Conservation (phyloP, 1,140 invertebrate species). For the Pogonognathellus flavescens region DNA sequence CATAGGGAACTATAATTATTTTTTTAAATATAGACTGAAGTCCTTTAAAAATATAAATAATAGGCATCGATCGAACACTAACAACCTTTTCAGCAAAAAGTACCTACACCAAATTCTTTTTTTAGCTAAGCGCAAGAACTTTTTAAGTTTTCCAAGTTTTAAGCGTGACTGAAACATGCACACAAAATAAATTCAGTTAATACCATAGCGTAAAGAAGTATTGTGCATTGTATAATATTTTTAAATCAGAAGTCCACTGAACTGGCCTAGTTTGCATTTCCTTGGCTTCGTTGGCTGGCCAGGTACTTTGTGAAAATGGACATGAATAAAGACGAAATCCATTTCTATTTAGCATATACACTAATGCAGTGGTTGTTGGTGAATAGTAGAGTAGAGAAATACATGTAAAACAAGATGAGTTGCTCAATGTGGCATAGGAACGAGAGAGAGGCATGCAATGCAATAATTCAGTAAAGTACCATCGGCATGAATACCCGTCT, state of each 20-base stretch:
- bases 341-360: not conserved
- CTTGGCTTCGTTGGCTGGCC: conserved; percentile 18
- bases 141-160: too few relatives aligned
- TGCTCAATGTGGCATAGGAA: conserved; percentile 12
- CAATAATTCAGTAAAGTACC: not conserved
- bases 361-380: not conserved
- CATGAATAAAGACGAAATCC: conserved; percentile 4
- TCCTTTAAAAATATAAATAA: too few relatives aligned
- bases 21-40: too few relatives aligned
- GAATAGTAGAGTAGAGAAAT: not conserved
- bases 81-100: too few relatives aligned
- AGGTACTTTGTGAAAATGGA: not conserved
- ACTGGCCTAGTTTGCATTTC: conserved; percentile 41
- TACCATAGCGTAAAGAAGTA: not conserved
- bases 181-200: not conserved
- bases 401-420: conserved; percentile 11
- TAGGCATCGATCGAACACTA: too few relatives aligned
- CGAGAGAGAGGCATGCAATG: conserved; percentile 33
- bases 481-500: not conserved
- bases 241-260: conserved; percentile 12
- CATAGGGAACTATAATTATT: too few relatives aligned
- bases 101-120: too few relatives aligned
- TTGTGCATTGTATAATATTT: conserved; percentile 7
- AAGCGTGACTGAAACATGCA: too few relatives aligned
- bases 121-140: too few relatives aligned